Conservation (phyloP, 2,797 vertebrate genomes). For the Margarornis squamiger region DNA sequence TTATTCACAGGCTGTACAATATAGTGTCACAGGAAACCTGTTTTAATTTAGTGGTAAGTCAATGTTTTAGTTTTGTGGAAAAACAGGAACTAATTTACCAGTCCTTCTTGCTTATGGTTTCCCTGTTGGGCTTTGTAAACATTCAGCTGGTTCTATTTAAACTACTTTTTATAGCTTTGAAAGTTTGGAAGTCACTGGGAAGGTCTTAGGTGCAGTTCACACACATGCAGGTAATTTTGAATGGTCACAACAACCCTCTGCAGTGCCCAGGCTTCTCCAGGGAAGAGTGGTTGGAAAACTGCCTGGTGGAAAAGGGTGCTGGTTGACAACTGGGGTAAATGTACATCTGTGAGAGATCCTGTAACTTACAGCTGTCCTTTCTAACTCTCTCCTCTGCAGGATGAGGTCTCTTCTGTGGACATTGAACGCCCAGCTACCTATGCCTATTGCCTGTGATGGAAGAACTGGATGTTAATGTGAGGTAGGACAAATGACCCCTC, state of each 20-base stretch:
- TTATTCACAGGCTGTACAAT: conserved; percentile 47
- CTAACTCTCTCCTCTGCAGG: conserved; percentile 62
- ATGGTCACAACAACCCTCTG: neutral
- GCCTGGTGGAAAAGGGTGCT: neutral
- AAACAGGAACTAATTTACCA: conserved; percentile 44
- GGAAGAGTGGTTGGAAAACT: neutral
- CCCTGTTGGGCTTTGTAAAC: neutral
- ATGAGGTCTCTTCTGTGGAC: conserved; percentile 67
- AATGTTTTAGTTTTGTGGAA: conserved; percentile 47
- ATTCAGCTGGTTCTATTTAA: neutral
- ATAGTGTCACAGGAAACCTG: conserved; percentile 30
- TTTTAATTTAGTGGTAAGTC: conserved; percentile 53
- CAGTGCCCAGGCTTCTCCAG: neutral
- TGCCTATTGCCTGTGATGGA: conserved; percentile 83
- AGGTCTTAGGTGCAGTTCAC: neutral
- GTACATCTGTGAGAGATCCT: neutral
- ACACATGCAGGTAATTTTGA: neutral
- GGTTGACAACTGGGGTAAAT: neutral
- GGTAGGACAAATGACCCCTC: conserved; percentile 62
- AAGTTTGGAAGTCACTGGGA: neutral
- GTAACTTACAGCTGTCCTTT: neutral
- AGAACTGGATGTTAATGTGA: conserved; percentile 81
- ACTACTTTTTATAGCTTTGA: neutral
- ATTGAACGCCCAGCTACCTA: conserved; percentile 64
- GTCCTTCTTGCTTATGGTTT: neutral